Conservation (phyloP, 1,140 invertebrate species). For the Orchesella cincta region DNA sequence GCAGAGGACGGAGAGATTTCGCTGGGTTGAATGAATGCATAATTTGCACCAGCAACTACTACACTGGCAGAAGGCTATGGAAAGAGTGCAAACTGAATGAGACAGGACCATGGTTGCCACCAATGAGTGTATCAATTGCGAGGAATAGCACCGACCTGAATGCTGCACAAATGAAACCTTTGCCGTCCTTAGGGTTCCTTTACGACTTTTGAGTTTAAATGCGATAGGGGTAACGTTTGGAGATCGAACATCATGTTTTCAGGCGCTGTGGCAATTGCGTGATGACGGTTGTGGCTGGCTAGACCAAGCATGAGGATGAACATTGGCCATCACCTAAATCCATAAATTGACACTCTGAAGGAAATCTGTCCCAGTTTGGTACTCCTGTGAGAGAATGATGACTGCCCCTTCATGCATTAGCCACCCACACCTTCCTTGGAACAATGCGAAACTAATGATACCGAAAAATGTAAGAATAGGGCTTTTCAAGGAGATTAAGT, state of each 20-base stretch:
- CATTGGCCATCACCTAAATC: constrained; percentile 46
- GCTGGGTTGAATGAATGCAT: too few relatives aligned
- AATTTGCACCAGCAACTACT: too few relatives aligned
- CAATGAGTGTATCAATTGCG: constrained; percentile 45
- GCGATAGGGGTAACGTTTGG: constrained; percentile 47
- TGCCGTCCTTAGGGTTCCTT: constrained; percentile 45
- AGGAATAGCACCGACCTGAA: constrained; percentile 43
- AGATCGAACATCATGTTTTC: constrained; percentile 48
- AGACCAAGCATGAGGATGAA: constrained; percentile 38
- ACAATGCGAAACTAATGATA: constrained; percentile 41
- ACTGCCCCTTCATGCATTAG: constrained; percentile 49
- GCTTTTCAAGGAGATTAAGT: constrained; percentile 27
- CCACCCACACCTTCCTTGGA: constrained; percentile 48
- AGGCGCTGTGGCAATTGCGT: constrained; percentile 50
- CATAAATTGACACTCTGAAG: constrained; percentile 45
- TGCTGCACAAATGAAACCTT: constrained; percentile 47
- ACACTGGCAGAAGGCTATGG: too few relatives aligned
- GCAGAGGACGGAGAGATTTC: too few relatives aligned
- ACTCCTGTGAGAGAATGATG: constrained; percentile 50
- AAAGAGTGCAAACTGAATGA: too few relatives aligned
- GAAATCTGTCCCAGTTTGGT: constrained; percentile 47
- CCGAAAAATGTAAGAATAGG: constrained; percentile 29
- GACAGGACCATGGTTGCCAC: constrained; percentile 47
- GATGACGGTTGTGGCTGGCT: constrained; percentile 50
- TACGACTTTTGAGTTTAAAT: constrained; percentile 48